Base-by-base conservation (phyloP, 2,113 vertebrate species). In the Cyanoliseus patagonus region DNA sequence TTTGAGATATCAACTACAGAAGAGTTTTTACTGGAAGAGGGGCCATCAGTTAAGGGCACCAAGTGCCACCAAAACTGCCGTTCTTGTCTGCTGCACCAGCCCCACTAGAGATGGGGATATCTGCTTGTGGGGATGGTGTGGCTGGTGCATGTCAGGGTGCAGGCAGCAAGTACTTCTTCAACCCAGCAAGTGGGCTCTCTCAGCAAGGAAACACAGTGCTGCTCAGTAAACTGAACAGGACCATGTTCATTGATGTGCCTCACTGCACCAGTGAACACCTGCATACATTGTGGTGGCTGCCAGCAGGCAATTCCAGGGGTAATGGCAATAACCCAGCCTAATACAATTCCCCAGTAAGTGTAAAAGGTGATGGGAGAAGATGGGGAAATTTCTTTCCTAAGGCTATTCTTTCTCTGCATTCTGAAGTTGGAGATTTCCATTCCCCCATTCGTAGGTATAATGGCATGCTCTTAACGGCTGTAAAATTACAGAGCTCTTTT, bases 401-500 rank as follows among this genome's bases (percentile, higher is more conserved):
- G 77, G 88, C 83, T 94, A 41, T 86, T 96, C 77, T 94, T 92
- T 57, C 86, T 66, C 66, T 69, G 49, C 57, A 68, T 87, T 90
- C 83, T 70, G 79, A 83, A 87, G 66, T 76, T 51, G 52, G 87
- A 97, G 96, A 95, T 90, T 91, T 95, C 92, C 62, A 64, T 79
- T 89, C 79, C 51, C 51, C 52, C 73, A 64, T 93, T 94, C 92
- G 31, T 77, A 81, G 92, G 87, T 94, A 94, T 97, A 96, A 96
- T 92, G 94, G 91, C 92, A 93, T 91, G 55, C 63, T 90, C 70
- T 94, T 97, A 97, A 97, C 97, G 94, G 94, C 91, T 93, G 83
- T 95, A 95, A 96, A 97, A 97, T 96, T 97, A 96, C 94, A 96
- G 94, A 87, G 91, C 91, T 85, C 94, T 88, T 96, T 97, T 94